Percentiles rank a stretch among this genome's conserved stretches.
phyloP scores from a whole-genome alignment of 2,888 invertebrate genomes.

The Trachelus iudaicus region DNA sequence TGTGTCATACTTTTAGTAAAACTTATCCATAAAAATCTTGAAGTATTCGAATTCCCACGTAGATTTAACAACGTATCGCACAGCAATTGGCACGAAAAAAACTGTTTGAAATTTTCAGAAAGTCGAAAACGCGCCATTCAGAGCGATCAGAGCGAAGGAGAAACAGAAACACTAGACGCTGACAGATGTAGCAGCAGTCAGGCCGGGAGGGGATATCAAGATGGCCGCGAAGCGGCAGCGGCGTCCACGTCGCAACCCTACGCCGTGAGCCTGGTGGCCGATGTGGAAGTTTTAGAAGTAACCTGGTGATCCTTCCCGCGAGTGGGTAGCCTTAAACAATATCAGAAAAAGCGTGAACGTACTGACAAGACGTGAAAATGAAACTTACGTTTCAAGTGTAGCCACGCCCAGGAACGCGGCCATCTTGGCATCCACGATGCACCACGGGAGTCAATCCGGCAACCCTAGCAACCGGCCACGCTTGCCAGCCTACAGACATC shows the following conservation, averaged over 20 bases:
- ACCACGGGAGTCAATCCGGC: constrained; percentile 56
- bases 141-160: neutral
- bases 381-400: constrained; percentile 24
- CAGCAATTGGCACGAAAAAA: neutral
- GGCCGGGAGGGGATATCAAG: constrained; percentile 49
- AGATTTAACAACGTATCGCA: neutral
- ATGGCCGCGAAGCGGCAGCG: constrained; percentile 50
- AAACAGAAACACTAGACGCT: constrained; percentile 36
- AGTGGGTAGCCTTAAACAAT: constrained; percentile 29
- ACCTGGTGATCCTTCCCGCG: constrained; percentile 36
- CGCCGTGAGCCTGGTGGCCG: constrained; percentile 30
- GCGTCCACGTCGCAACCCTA: constrained; percentile 48
- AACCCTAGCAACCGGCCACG: constrained; percentile 26
- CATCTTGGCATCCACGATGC: constrained; percentile 56
- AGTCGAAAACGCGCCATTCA: neutral
- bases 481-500: constrained; percentile 20
- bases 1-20: neutral
- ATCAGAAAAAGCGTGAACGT: constrained; percentile 16
- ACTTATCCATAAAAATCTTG: neutral
- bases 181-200: constrained; percentile 35
- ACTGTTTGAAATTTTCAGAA: neutral
- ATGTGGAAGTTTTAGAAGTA: constrained; percentile 13
- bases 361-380: constrained; percentile 20
- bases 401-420: constrained; percentile 63
- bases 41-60: neutral